A percentile compares a stretch with the other conserved stretches of the same genome.
phyloP scores from a whole-genome alignment of 1,140 invertebrate species.

The Drosophila tropicalis region DNA sequence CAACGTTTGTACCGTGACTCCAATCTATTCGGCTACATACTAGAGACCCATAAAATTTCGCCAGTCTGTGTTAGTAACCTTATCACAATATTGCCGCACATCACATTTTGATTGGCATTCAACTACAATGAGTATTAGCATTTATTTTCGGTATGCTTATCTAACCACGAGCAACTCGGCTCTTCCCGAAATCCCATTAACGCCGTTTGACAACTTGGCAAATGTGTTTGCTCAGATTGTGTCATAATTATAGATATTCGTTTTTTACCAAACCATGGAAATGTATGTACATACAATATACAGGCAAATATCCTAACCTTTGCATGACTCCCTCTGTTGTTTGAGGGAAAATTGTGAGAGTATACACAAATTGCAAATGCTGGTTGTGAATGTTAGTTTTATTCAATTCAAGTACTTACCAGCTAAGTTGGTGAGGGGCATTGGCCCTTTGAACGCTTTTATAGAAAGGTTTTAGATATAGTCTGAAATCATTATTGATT shows the following conservation, averaged over 20 bases:
- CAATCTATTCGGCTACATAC: constrained; percentile 14
- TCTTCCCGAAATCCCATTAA: constrained; percentile 45
- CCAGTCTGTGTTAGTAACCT: constrained; percentile 33
- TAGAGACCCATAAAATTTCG: constrained; percentile 54
- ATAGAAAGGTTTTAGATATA: constrained; percentile 18
- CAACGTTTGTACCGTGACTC: neutral
- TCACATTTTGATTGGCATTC: constrained; percentile 52
- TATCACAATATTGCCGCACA: constrained; percentile 62
- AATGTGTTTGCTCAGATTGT: constrained; percentile 63
- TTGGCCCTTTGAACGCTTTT: neutral
- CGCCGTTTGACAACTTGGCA: constrained; percentile 63
- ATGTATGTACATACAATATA: too few species aligned
- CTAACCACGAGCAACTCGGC: constrained; percentile 24
- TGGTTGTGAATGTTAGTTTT: constrained; percentile 54
- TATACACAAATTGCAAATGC: constrained; percentile 61
- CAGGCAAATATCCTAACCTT: constrained; percentile 21
- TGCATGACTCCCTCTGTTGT: neutral
- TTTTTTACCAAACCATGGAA: neutral
- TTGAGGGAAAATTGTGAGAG: neutral
- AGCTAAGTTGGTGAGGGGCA: constrained; percentile 13
- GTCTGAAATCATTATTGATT: constrained; percentile 1
- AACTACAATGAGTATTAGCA: constrained; percentile 52
- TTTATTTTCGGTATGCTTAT: constrained; percentile 56
- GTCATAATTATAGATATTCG: constrained; percentile 55
- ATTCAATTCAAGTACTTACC: constrained; percentile 14